Conservation (phyloP, 2,113 vertebrate species). For the Antennarius striatus region DNA sequence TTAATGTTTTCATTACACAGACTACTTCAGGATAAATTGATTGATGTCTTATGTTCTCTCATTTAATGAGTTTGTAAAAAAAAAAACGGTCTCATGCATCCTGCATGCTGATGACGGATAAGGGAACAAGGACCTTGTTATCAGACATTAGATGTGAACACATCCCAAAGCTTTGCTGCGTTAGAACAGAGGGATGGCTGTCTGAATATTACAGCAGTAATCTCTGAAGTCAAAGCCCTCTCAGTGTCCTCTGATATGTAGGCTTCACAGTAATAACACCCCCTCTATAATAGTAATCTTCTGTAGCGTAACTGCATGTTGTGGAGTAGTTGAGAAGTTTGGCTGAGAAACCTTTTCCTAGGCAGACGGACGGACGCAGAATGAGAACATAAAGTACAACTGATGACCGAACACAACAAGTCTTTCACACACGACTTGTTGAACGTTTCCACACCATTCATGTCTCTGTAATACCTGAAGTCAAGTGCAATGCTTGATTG, state of each 20-base stretch:
- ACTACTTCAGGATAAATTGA: not conserved
- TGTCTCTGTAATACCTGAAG: too few species aligned
- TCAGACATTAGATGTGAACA: constrained; percentile 6
- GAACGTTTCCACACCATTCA: too few species aligned
- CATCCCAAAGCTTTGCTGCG: not conserved
- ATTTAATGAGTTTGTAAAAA: too few species aligned
- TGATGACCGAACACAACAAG: too few species aligned
- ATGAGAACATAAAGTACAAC: too few species aligned
- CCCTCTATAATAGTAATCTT: constrained; percentile 29
- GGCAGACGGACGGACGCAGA: too few species aligned
- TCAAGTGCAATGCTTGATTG: too few species aligned
- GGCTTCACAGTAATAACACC: constrained; percentile 31
- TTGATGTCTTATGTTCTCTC: too few species aligned
- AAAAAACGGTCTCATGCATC: constrained; percentile 8
- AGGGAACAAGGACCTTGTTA: not conserved
- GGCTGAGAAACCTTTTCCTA: constrained; percentile 9
- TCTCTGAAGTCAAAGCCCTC: too few species aligned
- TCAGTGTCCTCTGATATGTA: constrained; percentile 21
- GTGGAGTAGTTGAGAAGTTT: constrained; percentile 3
- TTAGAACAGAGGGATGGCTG: too few species aligned
- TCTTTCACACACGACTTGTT: too few species aligned
- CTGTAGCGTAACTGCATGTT: constrained; percentile 14
- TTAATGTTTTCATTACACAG: constrained; percentile 15
- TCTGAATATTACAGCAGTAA: too few species aligned
- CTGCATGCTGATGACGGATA: constrained; percentile 9